Percentiles rank a stretch among this genome's conserved stretches.
These are phyloP conservation scores for Pocillopora damicornis DNA, from an alignment of 64 coral and sea anemone species.

Conservation along the genomic window DNA sequence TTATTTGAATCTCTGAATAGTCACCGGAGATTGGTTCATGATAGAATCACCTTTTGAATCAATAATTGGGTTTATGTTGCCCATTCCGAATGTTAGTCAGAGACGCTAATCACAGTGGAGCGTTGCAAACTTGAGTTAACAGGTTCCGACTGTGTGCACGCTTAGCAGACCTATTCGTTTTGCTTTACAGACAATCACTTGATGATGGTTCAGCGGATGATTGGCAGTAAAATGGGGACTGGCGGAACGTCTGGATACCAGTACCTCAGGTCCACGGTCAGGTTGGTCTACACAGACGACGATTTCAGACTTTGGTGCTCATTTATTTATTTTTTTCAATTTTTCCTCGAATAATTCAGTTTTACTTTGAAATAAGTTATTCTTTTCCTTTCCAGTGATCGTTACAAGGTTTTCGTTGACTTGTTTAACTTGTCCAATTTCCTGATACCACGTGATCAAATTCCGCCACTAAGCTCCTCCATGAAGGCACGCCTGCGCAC, in stretches of 20 bases:
- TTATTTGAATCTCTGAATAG: no score
- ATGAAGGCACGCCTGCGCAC: conserved; percentile 81
- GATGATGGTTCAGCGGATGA: conserved; percentile 91
- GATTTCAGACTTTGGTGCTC: no score
- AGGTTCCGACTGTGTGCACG: background rate
- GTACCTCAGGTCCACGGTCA: conserved; percentile 84
- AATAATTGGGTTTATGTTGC: no score
- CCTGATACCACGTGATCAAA: conserved; percentile 82
- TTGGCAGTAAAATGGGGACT: conserved; percentile 90
- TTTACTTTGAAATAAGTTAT: background rate
- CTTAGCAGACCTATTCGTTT: background rate
- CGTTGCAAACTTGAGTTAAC: no score
- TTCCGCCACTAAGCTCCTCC: conserved; percentile 65
- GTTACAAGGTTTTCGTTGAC: conserved; percentile 94
- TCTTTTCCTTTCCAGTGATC: conserved; percentile 62
- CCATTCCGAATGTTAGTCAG: no score
- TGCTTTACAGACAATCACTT: conserved; percentile 77
- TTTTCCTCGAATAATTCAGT: no score
- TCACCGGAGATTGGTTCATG: no score
- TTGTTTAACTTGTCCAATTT: conserved; percentile 87
- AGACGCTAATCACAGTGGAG: no score
- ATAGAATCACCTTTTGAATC: no score
- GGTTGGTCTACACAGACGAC: conserved; percentile 36
- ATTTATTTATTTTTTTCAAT: no score
- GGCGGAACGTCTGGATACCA: conserved; percentile 94